A percentile compares a stretch with the other conserved stretches of the same genome.
Evolutionary conservation across 2,797 vertebrate genomes (phyloP).

Genomic region (Taeniopygia guttata): DNA sequence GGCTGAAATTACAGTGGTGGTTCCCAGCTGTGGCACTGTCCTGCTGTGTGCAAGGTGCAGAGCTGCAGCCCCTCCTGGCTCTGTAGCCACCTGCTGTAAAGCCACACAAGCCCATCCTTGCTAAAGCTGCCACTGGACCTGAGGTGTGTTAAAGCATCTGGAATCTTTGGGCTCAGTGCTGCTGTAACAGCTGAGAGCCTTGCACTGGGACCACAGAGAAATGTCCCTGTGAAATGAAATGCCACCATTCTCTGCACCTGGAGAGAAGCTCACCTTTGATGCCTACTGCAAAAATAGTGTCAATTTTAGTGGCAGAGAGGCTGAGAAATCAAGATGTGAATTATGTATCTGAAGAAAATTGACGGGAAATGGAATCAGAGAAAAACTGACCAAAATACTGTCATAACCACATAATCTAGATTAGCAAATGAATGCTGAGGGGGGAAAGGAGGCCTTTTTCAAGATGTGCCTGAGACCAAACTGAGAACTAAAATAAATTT

Average conservation of each 20-base stretch:
- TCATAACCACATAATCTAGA: background rate
- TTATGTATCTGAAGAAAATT: background rate
- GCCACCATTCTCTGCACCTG: background rate
- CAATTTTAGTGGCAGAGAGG: background rate
- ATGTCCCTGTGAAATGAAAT: background rate
- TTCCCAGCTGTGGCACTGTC: rapidly evolving
- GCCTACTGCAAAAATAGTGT: background rate
- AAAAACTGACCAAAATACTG: background rate
- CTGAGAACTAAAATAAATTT: background rate
- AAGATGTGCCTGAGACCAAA: background rate
- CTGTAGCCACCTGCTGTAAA: background rate
- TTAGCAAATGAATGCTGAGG: background rate
- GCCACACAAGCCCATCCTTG: rapidly evolving
- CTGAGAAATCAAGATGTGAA: background rate
- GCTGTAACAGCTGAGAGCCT: background rate
- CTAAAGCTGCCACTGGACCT: background rate
- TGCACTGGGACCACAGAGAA: background rate
- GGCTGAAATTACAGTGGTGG: background rate
- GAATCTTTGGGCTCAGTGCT: background rate
- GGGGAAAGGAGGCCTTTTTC: background rate
- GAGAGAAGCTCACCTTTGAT: background rate
- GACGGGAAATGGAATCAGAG: background rate
- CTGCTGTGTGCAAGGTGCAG: background rate
- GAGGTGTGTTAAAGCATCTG: background rate
- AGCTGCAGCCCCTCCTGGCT: background rate